Base-by-base conservation (phyloP, 2,888 invertebrate genomes). In the Endotricha flammealis region DNA sequence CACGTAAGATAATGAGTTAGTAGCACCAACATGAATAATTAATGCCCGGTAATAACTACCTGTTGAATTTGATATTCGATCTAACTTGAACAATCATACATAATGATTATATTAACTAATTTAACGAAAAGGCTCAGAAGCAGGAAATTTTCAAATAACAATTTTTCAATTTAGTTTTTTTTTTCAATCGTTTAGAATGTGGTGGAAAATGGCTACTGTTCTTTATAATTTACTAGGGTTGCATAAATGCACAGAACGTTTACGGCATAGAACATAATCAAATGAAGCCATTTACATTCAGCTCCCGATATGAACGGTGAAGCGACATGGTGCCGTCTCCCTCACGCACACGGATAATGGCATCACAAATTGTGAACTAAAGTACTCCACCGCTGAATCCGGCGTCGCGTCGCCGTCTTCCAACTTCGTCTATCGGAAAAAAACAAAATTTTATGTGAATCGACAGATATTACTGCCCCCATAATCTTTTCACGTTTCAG, bases 251-350 rank as follows among this genome's bases (percentile, higher is more conserved):
- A 73, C 72, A 73, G 68, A 76, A 64, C 74, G 64, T 78, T 75
- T 69, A 73, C 71, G 60, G 53, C 65, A 64, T 62, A 62, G 65
- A 75, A 74, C 72, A 76, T 77, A 79, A 80, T 77, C 74, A 81
- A 83, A 83, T 83, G 81, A 80, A 82, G 79, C 74, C 71, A 81
- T 85, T 83, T 80, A 73, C 75, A 82, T 83, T 83, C 82, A 77
- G 63, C 63, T 59, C 64, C 63, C 59, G 72, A 61, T 64, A 64
- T 61, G 58, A 73, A 57, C 57, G 53, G 67, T 50, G 50, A 56
- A 50, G 49, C 55, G 48, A 54, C 57, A 67, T 63, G 38, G 44
- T 37, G 46, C 50, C 52, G 46, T 75, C 80, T 64, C 74, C 28
- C 62, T 79, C 74, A 61, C 71, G 62, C 82, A 54, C 70, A 54